Percentiles rank a stretch among this genome's conserved stretches.
Conservation (phyloP, 2,888 invertebrate genomes). For the Cephus pygmeus region DNA sequence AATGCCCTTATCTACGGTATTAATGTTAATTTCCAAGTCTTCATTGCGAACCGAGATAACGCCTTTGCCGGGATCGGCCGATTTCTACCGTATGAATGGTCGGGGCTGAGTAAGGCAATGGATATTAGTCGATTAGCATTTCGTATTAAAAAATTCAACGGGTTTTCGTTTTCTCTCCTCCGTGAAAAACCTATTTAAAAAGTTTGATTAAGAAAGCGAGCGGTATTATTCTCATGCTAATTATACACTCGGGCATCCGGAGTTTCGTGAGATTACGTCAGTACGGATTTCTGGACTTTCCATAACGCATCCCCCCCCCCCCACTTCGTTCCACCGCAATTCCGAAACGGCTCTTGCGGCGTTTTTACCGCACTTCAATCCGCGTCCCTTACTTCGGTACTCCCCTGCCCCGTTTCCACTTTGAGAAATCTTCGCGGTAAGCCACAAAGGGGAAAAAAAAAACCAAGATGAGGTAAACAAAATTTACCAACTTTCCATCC, state of each 20-base stretch:
- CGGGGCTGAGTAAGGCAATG: slow-evolving; percentile 53
- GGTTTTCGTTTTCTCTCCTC: slow-evolving; percentile 26
- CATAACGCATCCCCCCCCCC: not conserved
- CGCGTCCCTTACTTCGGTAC: slow-evolving; percentile 2
- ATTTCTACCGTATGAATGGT: slow-evolving; percentile 12
- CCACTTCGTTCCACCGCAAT: not conserved
- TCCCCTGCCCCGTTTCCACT: slow-evolving; percentile 5
- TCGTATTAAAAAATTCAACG: slow-evolving; percentile 47
- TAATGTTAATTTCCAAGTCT: not conserved
- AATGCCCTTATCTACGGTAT: not conserved
- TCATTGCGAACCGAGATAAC: not conserved
- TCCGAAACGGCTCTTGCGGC: not conserved
- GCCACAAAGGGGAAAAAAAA: not conserved
- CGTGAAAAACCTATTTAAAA: slow-evolving; percentile 62
- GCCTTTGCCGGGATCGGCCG: not conserved
- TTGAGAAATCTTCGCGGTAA: slow-evolving; percentile 19
- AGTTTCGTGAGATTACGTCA: slow-evolving; percentile 52
- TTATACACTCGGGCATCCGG: slow-evolving; percentile 50
- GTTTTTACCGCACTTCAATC: slow-evolving; percentile 1
- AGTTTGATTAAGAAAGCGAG: slow-evolving; percentile 64
- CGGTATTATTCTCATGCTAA: slow-evolving; percentile 65
- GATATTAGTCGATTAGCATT: slow-evolving; percentile 58
- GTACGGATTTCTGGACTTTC: slow-evolving; percentile 34
- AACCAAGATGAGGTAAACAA: not conserved
- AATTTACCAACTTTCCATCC: not conserved